Evolutionary conservation across 2,888 invertebrate genomes (phyloP).

Genomic region (Volucella zonaria): DNA sequence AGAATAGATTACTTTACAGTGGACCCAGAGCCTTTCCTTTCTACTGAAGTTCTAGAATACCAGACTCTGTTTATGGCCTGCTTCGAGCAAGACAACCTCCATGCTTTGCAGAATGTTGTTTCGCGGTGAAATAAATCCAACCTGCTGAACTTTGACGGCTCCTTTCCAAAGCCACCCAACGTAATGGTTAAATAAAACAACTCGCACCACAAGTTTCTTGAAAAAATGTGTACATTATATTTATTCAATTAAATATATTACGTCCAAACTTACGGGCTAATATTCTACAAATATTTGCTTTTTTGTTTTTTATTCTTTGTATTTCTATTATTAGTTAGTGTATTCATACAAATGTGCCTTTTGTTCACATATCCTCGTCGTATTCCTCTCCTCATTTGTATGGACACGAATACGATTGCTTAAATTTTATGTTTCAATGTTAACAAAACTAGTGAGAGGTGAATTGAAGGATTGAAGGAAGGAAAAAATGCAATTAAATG

Average conservation of each 20-base stretch:
- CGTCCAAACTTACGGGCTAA: constrained; percentile 61
- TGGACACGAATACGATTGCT: not conserved
- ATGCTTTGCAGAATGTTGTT: too few relatives aligned
- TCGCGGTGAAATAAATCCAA: too few relatives aligned
- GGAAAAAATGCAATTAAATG: too few relatives aligned
- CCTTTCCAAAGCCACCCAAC: not conserved
- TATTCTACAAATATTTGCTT: constrained; percentile 51
- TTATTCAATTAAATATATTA: constrained; percentile 68
- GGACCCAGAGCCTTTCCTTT: too few relatives aligned
- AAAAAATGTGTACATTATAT: constrained; percentile 64
- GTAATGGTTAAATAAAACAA: constrained; percentile 27
- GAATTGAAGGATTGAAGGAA: too few relatives aligned
- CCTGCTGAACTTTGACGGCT: too few relatives aligned
- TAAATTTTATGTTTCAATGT: constrained; percentile 6
- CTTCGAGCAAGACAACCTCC: too few relatives aligned
- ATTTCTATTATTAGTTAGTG: not conserved
- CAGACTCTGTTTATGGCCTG: too few relatives aligned
- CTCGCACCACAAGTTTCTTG: constrained; percentile 33
- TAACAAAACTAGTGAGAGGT: not conserved
- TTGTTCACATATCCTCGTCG: not conserved
- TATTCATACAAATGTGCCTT: not conserved
- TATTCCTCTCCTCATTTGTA: too few relatives aligned
- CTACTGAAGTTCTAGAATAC: too few relatives aligned
- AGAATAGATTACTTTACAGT: too few relatives aligned
- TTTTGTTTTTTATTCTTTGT: constrained; percentile 23